Conservation (phyloP, 1,140 invertebrate species). For the Muscidifurax raptorellus region DNA sequence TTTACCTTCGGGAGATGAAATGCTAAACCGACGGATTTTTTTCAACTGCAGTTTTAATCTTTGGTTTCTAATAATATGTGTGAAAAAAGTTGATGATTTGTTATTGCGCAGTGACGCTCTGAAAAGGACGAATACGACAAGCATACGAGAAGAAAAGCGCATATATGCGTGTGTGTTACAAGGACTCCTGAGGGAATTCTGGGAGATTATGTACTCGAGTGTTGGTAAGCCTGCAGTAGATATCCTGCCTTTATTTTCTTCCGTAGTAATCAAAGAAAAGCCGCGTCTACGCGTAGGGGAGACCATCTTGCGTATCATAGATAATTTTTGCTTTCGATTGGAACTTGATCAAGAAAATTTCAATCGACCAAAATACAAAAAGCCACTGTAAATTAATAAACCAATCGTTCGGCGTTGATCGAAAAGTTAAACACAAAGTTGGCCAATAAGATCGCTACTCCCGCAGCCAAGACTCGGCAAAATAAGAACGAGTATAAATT, state of each 20-base stretch:
- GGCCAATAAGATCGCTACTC: background rate
- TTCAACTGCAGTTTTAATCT: background rate
- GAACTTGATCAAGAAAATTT: background rate
- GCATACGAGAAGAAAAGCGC: too few species aligned
- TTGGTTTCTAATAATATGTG: too few species aligned
- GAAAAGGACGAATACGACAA: too few species aligned
- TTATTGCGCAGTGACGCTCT: too few species aligned
- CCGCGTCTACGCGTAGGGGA: too few species aligned
- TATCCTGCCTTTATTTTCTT: too few species aligned
- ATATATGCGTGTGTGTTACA: conserved; percentile 10
- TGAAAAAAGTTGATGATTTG: background rate
- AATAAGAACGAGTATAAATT: background rate
- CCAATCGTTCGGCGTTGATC: background rate
- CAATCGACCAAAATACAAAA: background rate
- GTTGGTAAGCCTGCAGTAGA: background rate
- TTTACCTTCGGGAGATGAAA: too few species aligned
- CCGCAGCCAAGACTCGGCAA: background rate
- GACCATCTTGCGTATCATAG: too few species aligned
- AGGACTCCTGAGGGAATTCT: conserved; percentile 2
- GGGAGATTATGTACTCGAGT: conserved; percentile 2
- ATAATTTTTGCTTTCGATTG: background rate
- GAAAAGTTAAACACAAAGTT: conserved; percentile 37
- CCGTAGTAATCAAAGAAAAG: too few species aligned
- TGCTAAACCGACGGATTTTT: background rate
- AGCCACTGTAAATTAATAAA: background rate